Conservation (phyloP, 2,113 vertebrate genomes). For the Neolamprologus sp. region DNA sequence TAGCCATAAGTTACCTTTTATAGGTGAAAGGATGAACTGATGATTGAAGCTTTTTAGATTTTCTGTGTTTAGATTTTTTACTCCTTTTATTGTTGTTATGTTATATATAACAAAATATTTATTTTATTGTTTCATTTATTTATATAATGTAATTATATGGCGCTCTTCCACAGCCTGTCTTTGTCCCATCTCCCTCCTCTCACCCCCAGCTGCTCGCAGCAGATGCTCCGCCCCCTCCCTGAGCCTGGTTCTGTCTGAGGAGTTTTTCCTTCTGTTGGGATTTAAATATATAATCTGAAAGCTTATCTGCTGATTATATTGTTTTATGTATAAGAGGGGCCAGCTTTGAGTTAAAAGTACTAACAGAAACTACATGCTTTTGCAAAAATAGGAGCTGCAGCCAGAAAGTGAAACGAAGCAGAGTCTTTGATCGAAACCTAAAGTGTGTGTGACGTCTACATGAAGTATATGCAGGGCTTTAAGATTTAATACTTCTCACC, state of each 20-base stretch:
- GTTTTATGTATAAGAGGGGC: neutral
- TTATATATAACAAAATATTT: neutral
- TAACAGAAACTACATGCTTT: neutral
- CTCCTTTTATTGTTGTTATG: neutral
- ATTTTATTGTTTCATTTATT: neutral
- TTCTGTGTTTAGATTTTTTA: neutral
- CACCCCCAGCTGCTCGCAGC: neutral
- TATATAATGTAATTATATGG: neutral
- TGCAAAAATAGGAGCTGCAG: neutral
- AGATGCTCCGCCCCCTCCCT: neutral
- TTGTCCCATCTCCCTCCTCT: neutral
- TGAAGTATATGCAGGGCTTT: neutral
- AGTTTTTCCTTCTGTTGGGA: neutral
- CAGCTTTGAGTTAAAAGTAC: neutral
- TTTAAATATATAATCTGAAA: neutral
- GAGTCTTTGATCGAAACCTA: neutral
- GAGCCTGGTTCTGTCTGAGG: neutral
- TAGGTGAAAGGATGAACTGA: neutral
- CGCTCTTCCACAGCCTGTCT: neutral
- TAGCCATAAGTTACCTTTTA: neutral
- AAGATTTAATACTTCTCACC: neutral
- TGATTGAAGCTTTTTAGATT: neutral
- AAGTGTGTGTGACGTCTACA: neutral
- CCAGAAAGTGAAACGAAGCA: neutral
- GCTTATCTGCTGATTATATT: neutral